Evolutionary conservation across 2,797 vertebrate genomes (phyloP), one percentile per base, ranked within the genome.

Genomic region (Rhinichthys osculus): DNA sequence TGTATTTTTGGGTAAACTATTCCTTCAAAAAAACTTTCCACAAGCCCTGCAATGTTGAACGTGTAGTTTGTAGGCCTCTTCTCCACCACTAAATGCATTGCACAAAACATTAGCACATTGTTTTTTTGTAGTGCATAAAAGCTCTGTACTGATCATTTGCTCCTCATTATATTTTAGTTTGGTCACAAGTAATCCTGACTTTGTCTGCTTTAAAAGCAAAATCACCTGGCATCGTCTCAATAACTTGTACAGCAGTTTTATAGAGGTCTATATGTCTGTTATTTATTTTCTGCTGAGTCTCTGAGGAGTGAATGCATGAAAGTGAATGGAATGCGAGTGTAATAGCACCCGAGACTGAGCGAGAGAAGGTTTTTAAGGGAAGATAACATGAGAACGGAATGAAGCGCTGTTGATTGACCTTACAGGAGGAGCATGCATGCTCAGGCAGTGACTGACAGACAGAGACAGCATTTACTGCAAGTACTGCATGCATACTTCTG

Each of bases 381-480:
- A 84, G 83, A 84, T 54, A 78, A 57, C 35, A 57, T 30, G 35
- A 84, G 76, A 88, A 87, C 54, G 81, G 88, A 89, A 80, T 88
- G 89, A 92, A 92, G 87, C 67, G 81, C 59, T 87, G 89, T 84
- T 87, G 82, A 84, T 71, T 85, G 73, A 93, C 89, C 67, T 88
- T 89, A 91, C 94, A 93, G 88, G 92, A 91, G 90, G 88, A 86
- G 89, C 91, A 92, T 92, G 92, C 92, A 91, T 92, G 90, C 89
- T 89, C 89, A 76, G 85, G 87, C 81, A 78, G 38, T 62, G 88
- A 89, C 91, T 77, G 91, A 82, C 88, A 90, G 81, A 74, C 78
- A 10, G 72, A 91, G 83, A 76, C 84, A 90, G 89, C 90, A 86
- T 92, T 89, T 62, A 67, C 8, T 59, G 35, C 62, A 84, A 10